These are phyloP conservation scores for Hyperoodon ampullatus DNA, from an alignment of 2,113 vertebrate genomes.

Conservation along the genomic window DNA sequence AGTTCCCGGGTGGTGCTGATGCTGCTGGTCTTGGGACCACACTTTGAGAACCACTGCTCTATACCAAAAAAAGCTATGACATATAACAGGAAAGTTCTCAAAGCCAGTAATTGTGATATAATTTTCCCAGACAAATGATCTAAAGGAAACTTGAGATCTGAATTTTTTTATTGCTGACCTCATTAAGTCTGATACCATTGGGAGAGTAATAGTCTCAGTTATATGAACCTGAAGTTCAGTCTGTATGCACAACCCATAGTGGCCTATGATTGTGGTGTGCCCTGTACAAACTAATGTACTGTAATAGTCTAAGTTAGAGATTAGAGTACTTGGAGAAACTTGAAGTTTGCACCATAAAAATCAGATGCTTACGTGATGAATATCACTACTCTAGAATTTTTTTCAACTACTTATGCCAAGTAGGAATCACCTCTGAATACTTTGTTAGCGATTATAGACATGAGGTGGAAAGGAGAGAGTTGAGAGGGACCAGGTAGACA, in stretches of 20 bases:
- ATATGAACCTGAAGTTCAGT: constrained; percentile 30
- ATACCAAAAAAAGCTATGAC: background rate
- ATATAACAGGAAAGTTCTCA: constrained; percentile 9
- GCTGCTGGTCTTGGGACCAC: background rate
- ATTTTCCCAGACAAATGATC: constrained; percentile 34
- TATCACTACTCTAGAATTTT: constrained; percentile 51
- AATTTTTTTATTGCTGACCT: constrained; percentile 33
- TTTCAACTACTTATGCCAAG: constrained; percentile 11
- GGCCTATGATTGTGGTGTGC: background rate
- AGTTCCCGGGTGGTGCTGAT: background rate
- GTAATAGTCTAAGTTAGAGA: background rate
- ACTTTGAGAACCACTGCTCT: background rate
- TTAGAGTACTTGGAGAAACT: constrained; percentile 31
- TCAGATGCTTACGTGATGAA: constrained; percentile 47
- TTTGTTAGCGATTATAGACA: constrained; percentile 24
- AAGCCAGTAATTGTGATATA: background rate
- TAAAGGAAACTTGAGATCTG: constrained; percentile 28
- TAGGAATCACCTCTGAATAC: constrained; percentile 43
- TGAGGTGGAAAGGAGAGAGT: constrained; percentile 18
- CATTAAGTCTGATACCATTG: constrained; percentile 31
- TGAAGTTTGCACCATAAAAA: constrained; percentile 40
- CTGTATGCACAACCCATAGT: background rate
- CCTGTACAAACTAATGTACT: background rate
- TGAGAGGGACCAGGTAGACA: background rate
- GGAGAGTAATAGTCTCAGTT: background rate